These are phyloP conservation scores for Sthenelais limicola DNA, from an alignment of 2,888 invertebrate genomes.

Conservation along the genomic window DNA sequence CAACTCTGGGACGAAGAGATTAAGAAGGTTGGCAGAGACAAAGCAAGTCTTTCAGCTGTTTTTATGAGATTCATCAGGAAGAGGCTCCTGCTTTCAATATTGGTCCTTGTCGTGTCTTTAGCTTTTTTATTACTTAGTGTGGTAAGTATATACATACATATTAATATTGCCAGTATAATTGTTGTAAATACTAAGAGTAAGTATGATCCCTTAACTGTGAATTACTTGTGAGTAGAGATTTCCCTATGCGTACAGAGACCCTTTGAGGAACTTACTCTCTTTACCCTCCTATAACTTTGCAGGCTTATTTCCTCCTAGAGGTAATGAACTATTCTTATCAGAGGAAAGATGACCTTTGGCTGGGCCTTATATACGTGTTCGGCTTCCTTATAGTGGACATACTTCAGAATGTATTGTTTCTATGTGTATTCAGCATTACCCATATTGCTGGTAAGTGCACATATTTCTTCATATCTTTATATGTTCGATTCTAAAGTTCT, in stretches of 20 bases:
- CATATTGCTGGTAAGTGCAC: constrained; percentile 45
- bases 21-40: neutral
- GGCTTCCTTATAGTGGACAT: constrained; percentile 46
- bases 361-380: constrained; percentile 37
- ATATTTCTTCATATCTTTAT: no score
- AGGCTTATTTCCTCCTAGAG: constrained; percentile 44
- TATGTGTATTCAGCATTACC: constrained; percentile 41
- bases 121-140: constrained; percentile 14
- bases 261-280: no score
- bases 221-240: no score
- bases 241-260: no score
- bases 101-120: constrained; percentile 28
- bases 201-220: no score
- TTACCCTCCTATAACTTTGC: neutral
- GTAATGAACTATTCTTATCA: constrained; percentile 26
- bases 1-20: constrained; percentile 30
- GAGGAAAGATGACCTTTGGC: constrained; percentile 19
- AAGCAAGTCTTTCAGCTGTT: constrained; percentile 29
- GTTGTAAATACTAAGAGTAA: no score
- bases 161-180: no score
- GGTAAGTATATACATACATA: no score
- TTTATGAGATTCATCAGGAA: constrained; percentile 26
- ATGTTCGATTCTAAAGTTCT: no score
- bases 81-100: constrained; percentile 17
- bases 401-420: constrained; percentile 41